phyloP scores from a whole-genome alignment of 2,888 invertebrate species.

The Andricus quercusramuli region DNA sequence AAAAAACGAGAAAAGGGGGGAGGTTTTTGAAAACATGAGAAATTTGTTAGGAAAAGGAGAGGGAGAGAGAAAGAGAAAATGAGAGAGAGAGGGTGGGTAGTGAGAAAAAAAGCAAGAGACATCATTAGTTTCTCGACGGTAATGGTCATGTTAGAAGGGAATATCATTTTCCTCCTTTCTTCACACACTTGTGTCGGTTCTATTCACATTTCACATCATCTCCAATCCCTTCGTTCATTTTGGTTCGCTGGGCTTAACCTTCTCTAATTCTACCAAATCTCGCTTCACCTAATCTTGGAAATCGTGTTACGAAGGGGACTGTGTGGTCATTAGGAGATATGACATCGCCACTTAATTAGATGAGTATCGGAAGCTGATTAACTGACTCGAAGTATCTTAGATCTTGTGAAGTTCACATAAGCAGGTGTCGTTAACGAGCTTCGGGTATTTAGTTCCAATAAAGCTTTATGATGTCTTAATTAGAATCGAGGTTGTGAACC shows the following conservation, averaged over 20 bases:
- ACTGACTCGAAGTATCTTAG: slow-evolving; percentile 41
- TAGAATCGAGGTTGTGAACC: slow-evolving; percentile 1
- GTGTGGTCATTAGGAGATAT: slow-evolving; percentile 70
- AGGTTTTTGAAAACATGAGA: too few species aligned
- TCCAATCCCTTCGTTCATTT: slow-evolving; percentile 28
- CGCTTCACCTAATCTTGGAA: slow-evolving; percentile 65
- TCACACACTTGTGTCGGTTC: slow-evolving; percentile 32
- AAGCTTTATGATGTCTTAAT: slow-evolving; percentile 23
- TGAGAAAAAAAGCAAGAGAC: slow-evolving; percentile 55
- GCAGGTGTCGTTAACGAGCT: slow-evolving; percentile 38
- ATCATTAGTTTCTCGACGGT: slow-evolving; percentile 71
- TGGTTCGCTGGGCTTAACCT: slow-evolving; percentile 18
- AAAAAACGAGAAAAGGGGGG: too few species aligned
- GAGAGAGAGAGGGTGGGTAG: slow-evolving; percentile 24
- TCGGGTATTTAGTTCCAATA: slow-evolving; percentile 29
- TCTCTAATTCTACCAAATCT: slow-evolving; percentile 45
- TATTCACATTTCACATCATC: slow-evolving; percentile 19
- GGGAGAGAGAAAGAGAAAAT: too few species aligned
- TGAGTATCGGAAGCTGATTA: slow-evolving; percentile 67
- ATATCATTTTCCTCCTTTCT: slow-evolving; percentile 68
- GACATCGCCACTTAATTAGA: slow-evolving; percentile 72
- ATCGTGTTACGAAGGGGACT: slow-evolving; percentile 54
- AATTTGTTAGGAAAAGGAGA: too few species aligned
- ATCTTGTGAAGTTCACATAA: slow-evolving; percentile 37
- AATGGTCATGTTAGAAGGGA: slow-evolving; percentile 69